Conservation (phyloP, 2,797 vertebrate species). For the Sebastes matsubarae region DNA sequence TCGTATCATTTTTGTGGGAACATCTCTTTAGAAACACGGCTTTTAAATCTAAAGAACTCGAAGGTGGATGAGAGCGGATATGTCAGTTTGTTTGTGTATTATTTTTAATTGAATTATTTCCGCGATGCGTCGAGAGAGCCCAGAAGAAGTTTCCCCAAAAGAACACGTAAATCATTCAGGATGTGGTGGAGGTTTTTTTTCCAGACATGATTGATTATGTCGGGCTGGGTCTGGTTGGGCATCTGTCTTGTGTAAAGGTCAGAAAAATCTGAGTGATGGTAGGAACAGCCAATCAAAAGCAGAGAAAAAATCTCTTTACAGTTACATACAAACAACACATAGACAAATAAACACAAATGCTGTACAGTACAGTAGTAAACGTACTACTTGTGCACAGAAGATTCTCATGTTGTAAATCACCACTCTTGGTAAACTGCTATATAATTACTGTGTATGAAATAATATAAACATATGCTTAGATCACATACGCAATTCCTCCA, state of each 20-base stretch:
- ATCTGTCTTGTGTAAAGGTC: not conserved
- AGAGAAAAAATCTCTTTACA: not conserved
- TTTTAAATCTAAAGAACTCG: constrained; percentile 6
- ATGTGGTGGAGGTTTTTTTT: not conserved
- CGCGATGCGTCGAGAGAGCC: not conserved
- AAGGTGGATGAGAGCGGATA: not conserved
- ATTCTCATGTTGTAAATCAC: not conserved
- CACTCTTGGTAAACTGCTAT: not conserved
- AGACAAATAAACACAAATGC: not conserved
- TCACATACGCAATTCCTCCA: not conserved
- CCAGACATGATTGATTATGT: not conserved
- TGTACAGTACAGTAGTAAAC: not conserved
- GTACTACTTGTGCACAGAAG: not conserved
- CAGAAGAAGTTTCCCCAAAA: not conserved
- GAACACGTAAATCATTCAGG: not conserved
- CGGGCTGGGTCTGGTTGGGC: not conserved
- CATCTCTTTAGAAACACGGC: not conserved
- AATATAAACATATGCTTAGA: not conserved
- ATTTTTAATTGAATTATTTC: constrained; percentile 2
- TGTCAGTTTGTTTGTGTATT: not conserved
- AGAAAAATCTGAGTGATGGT: constrained; percentile 1
- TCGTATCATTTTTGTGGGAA: not conserved
- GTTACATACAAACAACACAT: not conserved
- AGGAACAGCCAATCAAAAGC: not conserved
- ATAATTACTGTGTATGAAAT: not conserved